Percentiles rank a stretch among this genome's conserved stretches.
Conservation (phyloP, 2,888 invertebrate species). For the Pterostichus madidus region DNA sequence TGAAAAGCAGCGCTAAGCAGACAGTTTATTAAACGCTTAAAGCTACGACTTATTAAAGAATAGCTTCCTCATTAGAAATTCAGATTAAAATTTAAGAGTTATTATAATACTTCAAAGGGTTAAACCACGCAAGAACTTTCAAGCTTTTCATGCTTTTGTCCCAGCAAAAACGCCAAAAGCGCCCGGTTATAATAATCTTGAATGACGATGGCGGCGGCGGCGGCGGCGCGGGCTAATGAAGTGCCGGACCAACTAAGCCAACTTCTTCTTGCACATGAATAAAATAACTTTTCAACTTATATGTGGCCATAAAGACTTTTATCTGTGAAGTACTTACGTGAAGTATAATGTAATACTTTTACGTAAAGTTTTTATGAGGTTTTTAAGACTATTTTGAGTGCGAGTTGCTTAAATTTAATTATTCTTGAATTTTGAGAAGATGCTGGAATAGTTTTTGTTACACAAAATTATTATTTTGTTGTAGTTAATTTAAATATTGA, state of each 20-base stretch:
- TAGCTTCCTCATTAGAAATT: slow-evolving; percentile 37
- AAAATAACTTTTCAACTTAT: slow-evolving; percentile 17
- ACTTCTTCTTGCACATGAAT: slow-evolving; percentile 14
- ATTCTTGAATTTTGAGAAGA: slow-evolving; percentile 22
- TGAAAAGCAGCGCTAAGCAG: slow-evolving; percentile 27
- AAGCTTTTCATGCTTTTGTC: neutral
- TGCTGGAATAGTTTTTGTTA: too few relatives aligned
- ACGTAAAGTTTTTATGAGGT: slow-evolving; percentile 41
- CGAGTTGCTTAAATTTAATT: slow-evolving; percentile 24
- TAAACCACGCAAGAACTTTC: neutral
- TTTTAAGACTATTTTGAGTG: slow-evolving; percentile 13
- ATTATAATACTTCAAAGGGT: slow-evolving; percentile 52
- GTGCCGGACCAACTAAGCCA: neutral
- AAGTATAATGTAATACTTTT: slow-evolving; percentile 31
- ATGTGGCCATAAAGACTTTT: slow-evolving; percentile 24
- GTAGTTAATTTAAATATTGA: neutral
- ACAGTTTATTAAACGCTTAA: slow-evolving; percentile 30
- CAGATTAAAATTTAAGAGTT: slow-evolving; percentile 41
- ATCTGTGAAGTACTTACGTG: slow-evolving; percentile 11
- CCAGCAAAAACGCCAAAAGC: neutral
- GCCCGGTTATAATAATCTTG: slow-evolving; percentile 1
- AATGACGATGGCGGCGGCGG: neutral
- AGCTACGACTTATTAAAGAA: slow-evolving; percentile 9
- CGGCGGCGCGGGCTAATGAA: slow-evolving; percentile 2
- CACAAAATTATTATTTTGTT: neutral